phyloP scores from a whole-genome alignment of 2,113 vertebrate genomes.

The Pseudopodoces humilis region DNA sequence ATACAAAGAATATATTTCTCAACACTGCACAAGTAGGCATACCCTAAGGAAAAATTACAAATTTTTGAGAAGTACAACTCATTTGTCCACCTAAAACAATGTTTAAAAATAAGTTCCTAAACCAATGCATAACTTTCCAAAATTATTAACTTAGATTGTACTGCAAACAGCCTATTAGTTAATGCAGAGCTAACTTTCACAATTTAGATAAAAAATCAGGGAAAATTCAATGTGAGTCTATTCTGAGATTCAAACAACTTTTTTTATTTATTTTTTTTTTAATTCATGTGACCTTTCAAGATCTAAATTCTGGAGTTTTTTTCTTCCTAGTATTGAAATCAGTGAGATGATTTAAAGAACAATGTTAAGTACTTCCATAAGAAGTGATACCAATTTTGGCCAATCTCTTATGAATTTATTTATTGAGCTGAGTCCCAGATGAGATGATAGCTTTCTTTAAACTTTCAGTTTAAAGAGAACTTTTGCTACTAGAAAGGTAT shows the following conservation, averaged over 20 bases:
- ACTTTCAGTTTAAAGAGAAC: background rate
- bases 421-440: background rate
- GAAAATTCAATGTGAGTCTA: background rate
- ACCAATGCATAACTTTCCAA: background rate
- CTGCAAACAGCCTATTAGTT: background rate
- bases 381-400: background rate
- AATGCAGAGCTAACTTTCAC: background rate
- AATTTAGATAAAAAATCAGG: background rate
- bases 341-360: background rate
- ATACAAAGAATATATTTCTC: background rate
- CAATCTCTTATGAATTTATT: background rate
- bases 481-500: background rate
- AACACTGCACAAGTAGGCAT: background rate
- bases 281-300: background rate
- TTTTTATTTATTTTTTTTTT: background rate
- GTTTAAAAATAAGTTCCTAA: background rate
- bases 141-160: background rate
- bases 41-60: background rate
- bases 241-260: background rate
- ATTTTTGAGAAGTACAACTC: background rate
- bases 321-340: background rate
- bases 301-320: background rate
- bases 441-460: background rate
- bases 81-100: background rate
- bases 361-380: background rate